Base-by-base conservation (phyloP, 2,888 invertebrate species). In the Sericinus montela region DNA sequence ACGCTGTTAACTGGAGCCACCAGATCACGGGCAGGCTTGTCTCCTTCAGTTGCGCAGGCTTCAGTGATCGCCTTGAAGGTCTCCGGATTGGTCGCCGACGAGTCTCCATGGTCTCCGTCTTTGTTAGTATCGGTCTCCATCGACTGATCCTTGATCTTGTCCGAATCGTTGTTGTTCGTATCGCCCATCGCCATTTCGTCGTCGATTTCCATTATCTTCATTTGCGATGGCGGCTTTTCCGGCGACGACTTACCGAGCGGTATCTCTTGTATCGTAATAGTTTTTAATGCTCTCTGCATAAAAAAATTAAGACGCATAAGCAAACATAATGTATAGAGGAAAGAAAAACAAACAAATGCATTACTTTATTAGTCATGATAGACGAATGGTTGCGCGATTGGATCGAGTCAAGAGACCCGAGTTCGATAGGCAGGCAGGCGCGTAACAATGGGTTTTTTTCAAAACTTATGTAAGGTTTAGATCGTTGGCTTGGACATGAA, bases 1-100 rank as follows among this genome's bases (percentile, higher is more conserved):
- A 94, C 91, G 45, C 92, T 91, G 49, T 90, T 92, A 46, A 83
- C 88, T 0, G 94, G 94, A 4, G 89, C 59, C 14, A 70, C 67
- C 54, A 79, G 51, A 34, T 60, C 65, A 10, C 59, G 53, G 1
- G 50, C 15, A 4, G 28, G 37, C 3, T 59, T 43, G 1, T 59
- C 57, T 28, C 76, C 77, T 60, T 78, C 73, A 16, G 37, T 37
- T 25, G 39, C 1, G 1, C 59, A 56, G 2, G 48, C 41, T 9
- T 80, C 78, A 0, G 59, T 54, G 9, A 71, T 58, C 30, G 80
- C 49, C 48, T 81, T 80, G 42, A 65, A 61, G 0, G 74, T 80
- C 48, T 78, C 80, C 1, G 69, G 72, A 53, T 67, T 72, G 3
- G 23, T 29, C 14, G 34, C 54, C 25, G 56, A 55, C 11, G 44